These are phyloP conservation scores for Poeciliopsis paucimaculata DNA, from an alignment of 2,797 vertebrate species.

Conservation along the genomic window DNA sequence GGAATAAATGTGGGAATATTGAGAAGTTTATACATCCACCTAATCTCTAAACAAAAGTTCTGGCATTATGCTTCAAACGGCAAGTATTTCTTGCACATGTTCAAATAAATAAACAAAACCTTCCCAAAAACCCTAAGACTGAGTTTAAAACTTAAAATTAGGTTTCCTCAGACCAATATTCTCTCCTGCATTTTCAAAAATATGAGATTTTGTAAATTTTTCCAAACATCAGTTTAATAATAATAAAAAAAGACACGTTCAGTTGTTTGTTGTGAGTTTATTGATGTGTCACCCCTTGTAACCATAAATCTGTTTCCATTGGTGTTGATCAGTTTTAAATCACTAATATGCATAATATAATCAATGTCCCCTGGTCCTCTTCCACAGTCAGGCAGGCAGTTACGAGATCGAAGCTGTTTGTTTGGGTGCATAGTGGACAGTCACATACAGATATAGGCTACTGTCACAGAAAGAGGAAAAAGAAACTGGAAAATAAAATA, in stretches of 20 bases:
- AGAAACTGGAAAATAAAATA: conserved; percentile 79
- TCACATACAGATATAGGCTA: conserved; percentile 83
- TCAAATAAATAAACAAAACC: no score
- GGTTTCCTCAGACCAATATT: no score
- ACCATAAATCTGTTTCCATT: conserved; percentile 76
- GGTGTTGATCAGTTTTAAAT: conserved; percentile 67
- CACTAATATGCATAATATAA: conserved; percentile 77
- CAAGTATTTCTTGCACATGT: no score
- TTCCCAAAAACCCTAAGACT: no score
- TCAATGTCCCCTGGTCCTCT: conserved; percentile 70
- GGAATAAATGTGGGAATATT: no score
- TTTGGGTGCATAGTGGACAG: conserved; percentile 97
- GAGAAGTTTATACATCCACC: no score
- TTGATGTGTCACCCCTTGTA: conserved; percentile 90
- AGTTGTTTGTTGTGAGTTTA: conserved; percentile 96
- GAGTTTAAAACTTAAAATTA: no score
- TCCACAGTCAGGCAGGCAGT: conserved; percentile 88
- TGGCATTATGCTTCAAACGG: no score
- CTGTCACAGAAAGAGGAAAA: conserved; percentile 83
- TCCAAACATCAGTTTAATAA: background rate
- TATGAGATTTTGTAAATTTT: background rate
- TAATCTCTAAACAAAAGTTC: no score
- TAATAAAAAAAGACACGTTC: conserved; percentile 42
- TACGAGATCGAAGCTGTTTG: conserved; percentile 88
- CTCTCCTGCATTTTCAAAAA: background rate